Base-by-base conservation (phyloP, 2,888 invertebrate species). In the Danaus chrysippus region DNA sequence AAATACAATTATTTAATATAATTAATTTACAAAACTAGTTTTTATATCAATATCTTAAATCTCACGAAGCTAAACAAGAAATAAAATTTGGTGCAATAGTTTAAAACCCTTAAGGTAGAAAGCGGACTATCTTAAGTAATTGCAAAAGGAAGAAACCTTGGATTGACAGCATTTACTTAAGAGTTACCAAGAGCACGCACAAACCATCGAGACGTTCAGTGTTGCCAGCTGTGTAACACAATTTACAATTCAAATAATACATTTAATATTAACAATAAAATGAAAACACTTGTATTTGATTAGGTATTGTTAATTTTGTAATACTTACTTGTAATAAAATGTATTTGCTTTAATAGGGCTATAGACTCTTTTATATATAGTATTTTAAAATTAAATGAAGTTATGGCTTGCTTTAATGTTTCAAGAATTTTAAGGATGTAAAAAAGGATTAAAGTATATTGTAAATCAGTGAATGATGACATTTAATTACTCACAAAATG, bases 181-280 rank as follows among this genome's bases (percentile, higher is more conserved):
- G 46, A 23, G 42, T 56, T 56, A 42, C 42, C 46, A 9, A 56
- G 23, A 23, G 43, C 34, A 56, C 61, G 56, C 55, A 52, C 54
- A 54, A 9, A 23, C 15, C 54, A 62, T 65, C 55, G 54, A 60
- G 60, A 61, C 63, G 61, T 60, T 65, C 65, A 59, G 62, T 60
- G 44, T 60, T 46, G 42, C 12, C 46, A 60, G 60, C 49, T 49
- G 60, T 55, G 49, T 19, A 17, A 10, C n/a, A 49, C 54, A 60
- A 46, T 49, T 60, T 55, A 46, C 34, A 41, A 34, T 5, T 9
- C 17, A 49, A 49, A 17, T 49, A 17, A 43, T 15, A 15, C 10
- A 49, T 49, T 8, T 15, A 17, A 49, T 11, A 49, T 5, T 3
- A 13, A 46, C 46, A 12, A 13, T 5, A 8, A 3, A 34, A 34